Conservation (phyloP, 2,888 invertebrate genomes). For the Mesorhabditis spiculigera region DNA sequence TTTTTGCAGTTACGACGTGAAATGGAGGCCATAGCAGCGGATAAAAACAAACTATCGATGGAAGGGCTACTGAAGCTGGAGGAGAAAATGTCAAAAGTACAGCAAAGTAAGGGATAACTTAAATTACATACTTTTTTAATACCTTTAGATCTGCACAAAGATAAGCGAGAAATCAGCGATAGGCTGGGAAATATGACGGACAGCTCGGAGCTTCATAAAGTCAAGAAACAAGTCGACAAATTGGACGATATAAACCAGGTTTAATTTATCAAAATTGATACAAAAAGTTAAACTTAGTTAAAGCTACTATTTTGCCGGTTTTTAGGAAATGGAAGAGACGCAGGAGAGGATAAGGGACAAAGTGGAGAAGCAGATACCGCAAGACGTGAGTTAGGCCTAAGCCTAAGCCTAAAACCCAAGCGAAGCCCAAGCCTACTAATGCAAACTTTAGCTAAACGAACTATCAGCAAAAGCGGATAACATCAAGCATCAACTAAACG, state of each 20-base stretch:
- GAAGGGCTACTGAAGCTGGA: conserved; percentile 56
- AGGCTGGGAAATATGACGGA: conserved; percentile 25
- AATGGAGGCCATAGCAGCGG: conserved; percentile 56
- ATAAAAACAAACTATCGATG: conserved; percentile 57
- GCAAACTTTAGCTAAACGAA: conserved; percentile 44
- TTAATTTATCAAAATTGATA: not conserved
- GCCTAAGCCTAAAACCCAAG: no score
- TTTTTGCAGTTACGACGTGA: conserved; percentile 51
- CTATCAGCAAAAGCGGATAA: conserved; percentile 55
- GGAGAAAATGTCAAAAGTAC: conserved; percentile 55
- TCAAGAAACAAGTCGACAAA: conserved; percentile 42
- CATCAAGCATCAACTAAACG: conserved; percentile 51
- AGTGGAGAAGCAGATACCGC: conserved; percentile 55
- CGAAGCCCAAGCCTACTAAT: no score
- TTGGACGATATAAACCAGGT: conserved; percentile 48
- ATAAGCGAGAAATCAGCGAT: conserved; percentile 27
- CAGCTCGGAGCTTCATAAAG: conserved; percentile 9
- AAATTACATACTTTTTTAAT: not conserved
- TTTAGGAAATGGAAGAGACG: conserved; percentile 48
- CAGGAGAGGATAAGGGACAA: conserved; percentile 53
- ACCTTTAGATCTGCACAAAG: conserved; percentile 29
- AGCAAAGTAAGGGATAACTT: conserved; percentile 30
- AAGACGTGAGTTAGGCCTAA: conserved; percentile 38
- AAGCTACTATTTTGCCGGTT: not conserved
- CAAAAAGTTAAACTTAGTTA: no score